Conservation (phyloP, 1,140 invertebrate genomes). For the Conus ventricosus region DNA sequence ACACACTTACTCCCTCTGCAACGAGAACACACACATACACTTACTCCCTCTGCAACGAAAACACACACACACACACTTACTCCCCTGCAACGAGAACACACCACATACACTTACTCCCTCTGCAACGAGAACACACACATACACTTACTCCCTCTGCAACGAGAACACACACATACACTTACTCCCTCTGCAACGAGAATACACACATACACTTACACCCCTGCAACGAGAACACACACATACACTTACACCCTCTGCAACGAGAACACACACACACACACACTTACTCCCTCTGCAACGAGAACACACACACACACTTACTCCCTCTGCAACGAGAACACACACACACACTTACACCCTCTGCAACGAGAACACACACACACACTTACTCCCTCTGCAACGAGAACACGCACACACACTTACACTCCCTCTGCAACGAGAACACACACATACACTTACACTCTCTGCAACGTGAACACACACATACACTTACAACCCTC, state of each 20-base stretch:
- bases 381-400: slow-evolving; percentile 11
- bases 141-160: slow-evolving; percentile 10
- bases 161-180: not conserved
- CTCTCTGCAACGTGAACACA: not conserved
- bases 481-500: not conserved
- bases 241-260: slow-evolving; percentile 8
- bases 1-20: slow-evolving; percentile 14
- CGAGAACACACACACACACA: not conserved
- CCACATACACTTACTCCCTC: not conserved
- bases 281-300: slow-evolving; percentile 3
- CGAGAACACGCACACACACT: not conserved
- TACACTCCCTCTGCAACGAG: not conserved
- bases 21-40: not conserved
- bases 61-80: too few species aligned
- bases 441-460: not conserved
- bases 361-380: not conserved
- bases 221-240: not conserved
- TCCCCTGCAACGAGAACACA: not conserved
- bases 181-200: not conserved
- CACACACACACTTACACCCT: not conserved
- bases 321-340: not conserved
- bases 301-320: not conserved
- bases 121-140: not conserved
- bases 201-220: not conserved
- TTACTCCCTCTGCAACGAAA: not conserved